A percentile compares a stretch with the other conserved stretches of the same genome.
Conservation (phyloP, 2,797 vertebrate genomes). For the Pipistrellus nathusii region DNA sequence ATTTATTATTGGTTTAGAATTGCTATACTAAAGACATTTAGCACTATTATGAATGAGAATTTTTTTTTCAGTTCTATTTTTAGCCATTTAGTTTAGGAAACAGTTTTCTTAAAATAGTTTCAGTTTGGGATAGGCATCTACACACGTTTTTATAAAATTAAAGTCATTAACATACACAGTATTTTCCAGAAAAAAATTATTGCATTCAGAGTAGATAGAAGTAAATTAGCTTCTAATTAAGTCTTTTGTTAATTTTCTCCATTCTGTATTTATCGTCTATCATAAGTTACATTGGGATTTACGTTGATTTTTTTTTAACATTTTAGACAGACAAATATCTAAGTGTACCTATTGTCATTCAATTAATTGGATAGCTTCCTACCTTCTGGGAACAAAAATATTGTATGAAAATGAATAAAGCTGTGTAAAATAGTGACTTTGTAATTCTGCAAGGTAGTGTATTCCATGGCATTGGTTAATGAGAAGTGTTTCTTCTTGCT, state of each 20-base stretch:
- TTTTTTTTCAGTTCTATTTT: slow-evolving; percentile 25
- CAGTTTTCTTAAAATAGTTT: slow-evolving; percentile 37
- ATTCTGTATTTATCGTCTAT: background rate
- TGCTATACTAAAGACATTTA: background rate
- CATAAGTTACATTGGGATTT: background rate
- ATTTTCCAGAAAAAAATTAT: background rate
- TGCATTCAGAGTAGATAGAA: background rate
- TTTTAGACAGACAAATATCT: background rate
- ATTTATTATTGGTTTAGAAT: background rate
- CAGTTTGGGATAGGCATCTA: background rate
- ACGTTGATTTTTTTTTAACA: background rate
- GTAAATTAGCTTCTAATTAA: background rate
- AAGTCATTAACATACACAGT: background rate
- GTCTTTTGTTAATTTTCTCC: background rate
- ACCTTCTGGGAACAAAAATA: background rate
- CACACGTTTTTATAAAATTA: slow-evolving; percentile 3
- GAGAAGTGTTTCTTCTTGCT: background rate
- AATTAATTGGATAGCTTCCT: background rate
- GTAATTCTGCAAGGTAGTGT: background rate
- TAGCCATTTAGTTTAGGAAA: slow-evolving; percentile 23
- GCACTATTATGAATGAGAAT: slow-evolving; percentile 11
- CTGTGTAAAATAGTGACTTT: background rate
- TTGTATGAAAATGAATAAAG: background rate
- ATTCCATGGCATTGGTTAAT: background rate
- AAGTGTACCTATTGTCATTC: background rate